Evolutionary conservation across 2,888 invertebrate genomes (phyloP).

Genomic region (Polymixis lichenea): DNA sequence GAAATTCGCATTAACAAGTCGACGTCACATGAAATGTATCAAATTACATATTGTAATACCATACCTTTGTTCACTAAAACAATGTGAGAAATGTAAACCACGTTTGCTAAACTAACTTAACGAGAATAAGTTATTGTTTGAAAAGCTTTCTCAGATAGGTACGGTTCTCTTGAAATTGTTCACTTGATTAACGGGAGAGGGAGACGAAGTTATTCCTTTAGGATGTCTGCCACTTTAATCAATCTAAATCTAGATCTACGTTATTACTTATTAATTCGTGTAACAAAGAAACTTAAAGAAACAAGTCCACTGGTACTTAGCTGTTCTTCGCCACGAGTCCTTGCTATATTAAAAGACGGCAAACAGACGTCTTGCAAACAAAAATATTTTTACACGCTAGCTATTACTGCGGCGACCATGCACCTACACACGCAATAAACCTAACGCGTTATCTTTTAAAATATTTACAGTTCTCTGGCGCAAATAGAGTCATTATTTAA

Average conservation of each 20-base stretch:
- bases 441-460: constrained; percentile 61
- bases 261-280: constrained; percentile 22
- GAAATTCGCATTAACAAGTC: constrained; percentile 1
- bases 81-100: constrained; percentile 65
- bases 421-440: constrained; percentile 57
- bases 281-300: constrained; percentile 13
- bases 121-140: constrained; percentile 81
- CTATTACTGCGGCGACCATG: constrained; percentile 43
- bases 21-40: constrained; percentile 45
- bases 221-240: constrained; percentile 37
- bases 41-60: constrained; percentile 56
- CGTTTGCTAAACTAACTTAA: constrained; percentile 72
- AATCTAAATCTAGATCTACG: constrained; percentile 38
- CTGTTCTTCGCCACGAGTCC: constrained; percentile 10
- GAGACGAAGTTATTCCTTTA: constrained; percentile 43
- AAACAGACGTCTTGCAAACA: constrained; percentile 46
- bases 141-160: constrained; percentile 77
- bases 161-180: constrained; percentile 74
- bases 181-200: constrained; percentile 76
- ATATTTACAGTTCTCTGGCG: constrained; percentile 62
- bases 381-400: constrained; percentile 61
- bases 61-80: constrained; percentile 59
- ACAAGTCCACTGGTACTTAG: not conserved
- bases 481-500: constrained; percentile 59
- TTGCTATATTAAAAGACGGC: constrained; percentile 42